Evolutionary conservation across 2,113 vertebrate genomes (phyloP), one percentile per base, ranked within the genome.

Genomic region (Xiphorhynchus elegans): DNA sequence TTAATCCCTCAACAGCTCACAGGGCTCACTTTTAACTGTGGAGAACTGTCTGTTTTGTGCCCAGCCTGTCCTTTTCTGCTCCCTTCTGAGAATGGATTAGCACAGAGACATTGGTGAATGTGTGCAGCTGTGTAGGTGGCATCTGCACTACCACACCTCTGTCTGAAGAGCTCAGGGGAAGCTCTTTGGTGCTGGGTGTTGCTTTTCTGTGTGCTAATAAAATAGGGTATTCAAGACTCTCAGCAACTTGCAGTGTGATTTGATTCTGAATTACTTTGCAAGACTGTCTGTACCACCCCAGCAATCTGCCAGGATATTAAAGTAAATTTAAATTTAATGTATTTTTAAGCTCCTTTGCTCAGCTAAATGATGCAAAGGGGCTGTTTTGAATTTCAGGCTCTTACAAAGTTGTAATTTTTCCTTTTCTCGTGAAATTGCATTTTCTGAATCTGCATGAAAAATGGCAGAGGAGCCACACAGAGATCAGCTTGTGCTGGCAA

Each of bases 391-490:
- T 91, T 82, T 75, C 82, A 40, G 60, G 46, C 62, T 84, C 64
- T 72, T 84, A 60, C 0, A 0, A 90, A 72, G 67, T 49, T 64
- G 47, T 62, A 84, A 37, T 95, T 94, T 97, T 90, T 93, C 53
- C 44, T 87, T 87, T 93, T 94, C 75, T 83, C 63, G 31, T 69
- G 67, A 79, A 94, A 95, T 66, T 83, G 55, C 40, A 69, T 85
- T 90, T 93, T 96, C 42, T 88, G 90, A 91, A 93, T 94, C 79
- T 92, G 85, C 92, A 70, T 96, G 92, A 95, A 95, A 95, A 97
- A 93, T 92, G 63, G 42, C 63, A 92, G 75, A 83, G 75, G 50
- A 73, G 17, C 63, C 58, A 67, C 81, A 80, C 63, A 49, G 67
- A 83, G 79, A 92, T 91, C 90, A 53, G 40, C 72, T 85, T 73